Conservation (phyloP, 2,888 invertebrate species). For the Coecobrya sp. region DNA sequence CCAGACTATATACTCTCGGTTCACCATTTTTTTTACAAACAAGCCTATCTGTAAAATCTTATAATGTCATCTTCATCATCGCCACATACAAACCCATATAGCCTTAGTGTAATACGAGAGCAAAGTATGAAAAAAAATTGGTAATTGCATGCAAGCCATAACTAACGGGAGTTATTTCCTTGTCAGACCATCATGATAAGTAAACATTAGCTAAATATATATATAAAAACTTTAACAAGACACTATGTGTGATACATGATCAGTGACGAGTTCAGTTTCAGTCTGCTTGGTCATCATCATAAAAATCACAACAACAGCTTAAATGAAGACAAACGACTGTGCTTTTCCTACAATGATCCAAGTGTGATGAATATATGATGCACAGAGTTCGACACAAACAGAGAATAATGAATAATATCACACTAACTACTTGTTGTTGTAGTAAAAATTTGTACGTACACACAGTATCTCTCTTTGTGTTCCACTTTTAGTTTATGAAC, state of each 20-base stretch:
- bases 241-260: no score
- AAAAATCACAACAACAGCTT: neutral
- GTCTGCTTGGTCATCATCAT: neutral
- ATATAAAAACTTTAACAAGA: no score
- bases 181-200: no score
- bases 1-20: conserved; percentile 5
- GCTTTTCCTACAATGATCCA: neutral
- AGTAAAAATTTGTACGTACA: no score
- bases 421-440: no score
- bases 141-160: no score
- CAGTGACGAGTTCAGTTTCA: neutral
- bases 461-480: neutral
- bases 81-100: neutral
- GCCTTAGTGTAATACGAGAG: no score
- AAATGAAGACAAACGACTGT: conserved; percentile 27
- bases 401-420: no score
- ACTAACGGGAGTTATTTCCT: no score
- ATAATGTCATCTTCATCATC: neutral
- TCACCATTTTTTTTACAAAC: neutral
- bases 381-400: no score
- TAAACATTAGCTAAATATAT: no score
- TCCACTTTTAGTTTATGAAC: neutral
- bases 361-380: neutral
- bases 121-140: no score
- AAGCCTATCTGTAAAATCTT: neutral